Evolutionary conservation across 2,113 vertebrate genomes (phyloP), one percentile per base, ranked within the genome.

Genomic region (Oncorhynchus gorbuscha): DNA sequence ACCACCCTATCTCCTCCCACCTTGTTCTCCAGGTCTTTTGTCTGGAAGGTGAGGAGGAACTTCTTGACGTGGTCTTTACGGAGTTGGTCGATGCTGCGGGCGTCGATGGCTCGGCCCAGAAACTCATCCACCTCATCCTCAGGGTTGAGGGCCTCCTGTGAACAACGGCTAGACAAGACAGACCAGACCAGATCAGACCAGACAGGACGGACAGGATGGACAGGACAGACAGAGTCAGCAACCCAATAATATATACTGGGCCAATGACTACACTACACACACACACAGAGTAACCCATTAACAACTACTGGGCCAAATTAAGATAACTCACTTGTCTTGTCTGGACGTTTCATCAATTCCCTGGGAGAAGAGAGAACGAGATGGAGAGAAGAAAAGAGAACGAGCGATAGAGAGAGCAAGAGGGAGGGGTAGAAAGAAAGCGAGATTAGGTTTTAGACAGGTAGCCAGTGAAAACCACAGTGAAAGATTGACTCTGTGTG

Each of bases 121-220:
- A 99, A 99, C 87, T 99, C 97, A 0, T 99, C 96, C 39, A 98
- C 97, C 87, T 99, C 97, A 0, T 98, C 97, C 89, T 99, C 97
- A 0, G 97, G 96, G 89, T 98, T 98, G 78, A 97, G 74, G 71
- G 96, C 90, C 86, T 99, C 97, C 90, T 98, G 97, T 48, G 92
- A 90, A 20, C 96, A 94, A 30, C 96, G 95, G 89, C 97, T 98
- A 48, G 30, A 32, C 30, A 32, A 32, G 30, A 32, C 30, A 32
- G 30, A 32, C 30, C 30, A 30, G 30, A 30, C 30, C 24, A 24
- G 24, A 24, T 1, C 24, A 24, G 24, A 24, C 24, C 32, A 76
- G 66, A 71, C 82, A 77, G 26, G 26, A 26, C 26, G 26, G 26
- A 26, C 26, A 26, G 26, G 35, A 45, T 1, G 70, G 61, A 61